Base-by-base conservation (phyloP, 2,888 invertebrate species). In the Cephalotes varians region DNA sequence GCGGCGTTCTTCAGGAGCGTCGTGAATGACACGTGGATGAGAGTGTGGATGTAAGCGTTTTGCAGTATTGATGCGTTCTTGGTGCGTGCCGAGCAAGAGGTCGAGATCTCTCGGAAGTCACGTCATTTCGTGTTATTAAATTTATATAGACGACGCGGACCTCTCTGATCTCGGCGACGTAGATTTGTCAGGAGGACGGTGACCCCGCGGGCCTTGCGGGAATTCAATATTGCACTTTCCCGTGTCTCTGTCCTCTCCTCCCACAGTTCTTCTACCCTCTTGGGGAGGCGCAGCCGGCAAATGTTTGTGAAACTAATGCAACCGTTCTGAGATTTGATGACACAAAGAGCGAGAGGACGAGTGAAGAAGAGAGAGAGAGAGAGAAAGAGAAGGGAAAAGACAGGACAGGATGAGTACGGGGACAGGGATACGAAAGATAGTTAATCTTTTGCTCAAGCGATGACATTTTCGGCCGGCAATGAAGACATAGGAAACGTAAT, bases 61-160 rank as follows among this genome's bases (percentile, higher is more conserved):
- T 82, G 84, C 84, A 89, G 89, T 88, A 91, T 90, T 91, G 90
- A 90, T 88, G 90, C 82, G 83, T 85, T 73, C 81, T 65, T 34
- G 71, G 79, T 51, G 80, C 64, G 64, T 81, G 51, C 73, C 72
- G 69, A 58, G 64, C 73, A 73, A 76, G 82, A 80, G 84, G 73
- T 83, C 74, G 76, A 80, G 74, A 77, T 58, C 77, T 79, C 77
- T 44, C 76, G 73, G 74, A 90, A 90, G 90, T 90, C 90, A 90
- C 91, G 89, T 91, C 90, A 91, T 91, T 91, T 88, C 86, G 83
- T 85, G 88, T 92, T 92, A 92, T 92, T 92, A 91, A 92, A 92
- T 92, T 92, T 92, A 92, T 92, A 92, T 90, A 89, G 88, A 89
- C 84, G 85, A 85, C 87, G 82, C 83, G 83, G 87, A 87, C 86